Conservation (phyloP, 2,113 vertebrate genomes). For the Nymphicus hollandicus region DNA sequence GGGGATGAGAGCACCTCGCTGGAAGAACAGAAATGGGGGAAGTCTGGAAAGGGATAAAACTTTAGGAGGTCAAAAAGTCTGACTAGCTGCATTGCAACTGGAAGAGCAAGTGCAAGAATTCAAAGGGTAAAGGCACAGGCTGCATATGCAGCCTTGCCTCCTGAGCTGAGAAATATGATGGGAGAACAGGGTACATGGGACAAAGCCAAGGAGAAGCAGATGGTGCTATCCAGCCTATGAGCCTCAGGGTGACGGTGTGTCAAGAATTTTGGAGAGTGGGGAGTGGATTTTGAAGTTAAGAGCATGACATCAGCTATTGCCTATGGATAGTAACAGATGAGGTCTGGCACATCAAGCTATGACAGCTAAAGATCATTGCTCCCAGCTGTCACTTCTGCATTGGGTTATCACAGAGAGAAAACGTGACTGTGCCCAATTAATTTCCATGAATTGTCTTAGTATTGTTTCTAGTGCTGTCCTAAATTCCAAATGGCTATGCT, state of each 20-base stretch:
- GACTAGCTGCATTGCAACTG: background rate
- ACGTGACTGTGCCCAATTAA: background rate
- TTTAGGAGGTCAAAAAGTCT: background rate
- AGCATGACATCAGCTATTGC: background rate
- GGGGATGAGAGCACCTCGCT: background rate
- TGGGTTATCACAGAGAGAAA: background rate
- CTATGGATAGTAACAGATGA: background rate
- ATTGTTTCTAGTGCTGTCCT: background rate
- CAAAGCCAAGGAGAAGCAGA: slow-evolving; percentile 38
- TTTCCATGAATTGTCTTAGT: background rate
- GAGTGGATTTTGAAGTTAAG: background rate
- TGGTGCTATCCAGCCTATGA: background rate
- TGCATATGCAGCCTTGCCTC: accelerated
- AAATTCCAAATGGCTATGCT: background rate
- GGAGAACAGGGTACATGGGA: background rate
- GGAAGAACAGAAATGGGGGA: background rate
- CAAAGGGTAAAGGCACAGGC: background rate
- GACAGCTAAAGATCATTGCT: slow-evolving; percentile 3
- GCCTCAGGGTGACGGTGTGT: background rate
- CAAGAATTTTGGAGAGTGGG: background rate
- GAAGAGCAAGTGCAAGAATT: background rate
- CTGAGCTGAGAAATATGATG: background rate
- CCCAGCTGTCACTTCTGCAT: background rate
- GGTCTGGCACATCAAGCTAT: background rate
- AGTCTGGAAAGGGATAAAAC: background rate